These are phyloP conservation scores for Agrenia bidenticulata DNA, from an alignment of 2,888 invertebrate species.

Conservation along the genomic window DNA sequence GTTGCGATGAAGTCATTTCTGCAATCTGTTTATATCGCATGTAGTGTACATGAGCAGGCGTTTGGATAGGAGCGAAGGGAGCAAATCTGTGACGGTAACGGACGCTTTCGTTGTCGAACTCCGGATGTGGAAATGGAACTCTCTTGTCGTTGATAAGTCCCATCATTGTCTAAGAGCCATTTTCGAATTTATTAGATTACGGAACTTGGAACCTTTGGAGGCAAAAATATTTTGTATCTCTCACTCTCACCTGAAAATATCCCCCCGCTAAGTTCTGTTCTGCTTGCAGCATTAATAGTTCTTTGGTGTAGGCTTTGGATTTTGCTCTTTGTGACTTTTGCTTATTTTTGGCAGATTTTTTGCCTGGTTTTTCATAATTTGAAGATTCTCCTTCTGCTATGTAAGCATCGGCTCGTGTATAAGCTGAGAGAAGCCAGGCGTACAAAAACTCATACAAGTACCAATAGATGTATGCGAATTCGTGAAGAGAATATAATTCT, in stretches of 20 bases:
- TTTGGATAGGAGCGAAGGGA: slow-evolving; percentile 80
- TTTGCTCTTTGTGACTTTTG: slow-evolving; percentile 66
- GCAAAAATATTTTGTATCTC: too few species aligned
- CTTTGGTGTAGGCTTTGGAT: slow-evolving; percentile 72
- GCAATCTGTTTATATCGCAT: slow-evolving; percentile 73
- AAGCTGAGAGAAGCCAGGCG: slow-evolving; percentile 87
- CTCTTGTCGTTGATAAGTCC: slow-evolving; percentile 87
- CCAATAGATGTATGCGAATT: slow-evolving; percentile 73
- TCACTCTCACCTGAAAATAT: slow-evolving; percentile 81
- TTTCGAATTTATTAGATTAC: too few species aligned
- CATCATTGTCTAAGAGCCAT: slow-evolving; percentile 75
- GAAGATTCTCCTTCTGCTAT: slow-evolving; percentile 62
- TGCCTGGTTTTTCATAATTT: slow-evolving; percentile 42
- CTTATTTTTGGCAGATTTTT: slow-evolving; percentile 49
- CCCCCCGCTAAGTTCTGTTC: slow-evolving; percentile 93
- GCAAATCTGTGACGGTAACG: slow-evolving; percentile 92
- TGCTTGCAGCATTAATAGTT: slow-evolving; percentile 86
- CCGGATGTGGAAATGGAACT: slow-evolving; percentile 75
- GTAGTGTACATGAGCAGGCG: slow-evolving; percentile 90
- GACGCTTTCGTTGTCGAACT: slow-evolving; percentile 91
- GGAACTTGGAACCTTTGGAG: too few species aligned
- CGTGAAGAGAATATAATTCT: slow-evolving; percentile 92
- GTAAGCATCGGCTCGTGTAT: slow-evolving; percentile 84
- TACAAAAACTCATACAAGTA: slow-evolving; percentile 92
- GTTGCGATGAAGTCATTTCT: slow-evolving; percentile 49